Evolutionary conservation across 2,113 vertebrate species (phyloP).

Genomic region (Phocoena phocoena): DNA sequence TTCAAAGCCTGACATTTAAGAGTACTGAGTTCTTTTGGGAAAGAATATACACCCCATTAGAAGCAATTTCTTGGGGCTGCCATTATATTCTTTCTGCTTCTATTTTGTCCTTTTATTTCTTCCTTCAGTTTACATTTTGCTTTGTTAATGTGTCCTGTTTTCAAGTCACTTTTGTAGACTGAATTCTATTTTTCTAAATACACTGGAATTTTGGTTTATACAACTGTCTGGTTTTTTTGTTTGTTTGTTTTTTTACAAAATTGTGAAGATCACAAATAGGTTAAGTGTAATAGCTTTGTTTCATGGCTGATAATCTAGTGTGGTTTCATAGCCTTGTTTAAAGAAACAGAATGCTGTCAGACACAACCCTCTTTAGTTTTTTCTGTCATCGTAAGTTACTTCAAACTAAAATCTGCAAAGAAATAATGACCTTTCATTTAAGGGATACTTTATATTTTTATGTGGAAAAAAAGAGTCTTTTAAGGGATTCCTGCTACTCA

Average conservation of each 20-base stretch:
- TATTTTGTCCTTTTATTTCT: neutral
- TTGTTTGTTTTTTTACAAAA: neutral
- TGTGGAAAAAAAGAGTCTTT: neutral
- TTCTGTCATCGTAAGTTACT: conserved; percentile 26
- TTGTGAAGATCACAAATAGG: neutral
- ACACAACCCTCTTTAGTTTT: neutral
- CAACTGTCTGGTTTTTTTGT: neutral
- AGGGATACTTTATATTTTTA: conserved; percentile 30
- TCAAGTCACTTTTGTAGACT: conserved; percentile 13
- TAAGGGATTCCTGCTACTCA: neutral
- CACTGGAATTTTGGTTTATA: conserved; percentile 25
- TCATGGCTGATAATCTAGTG: neutral
- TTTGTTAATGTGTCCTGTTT: conserved; percentile 30
- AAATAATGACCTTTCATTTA: conserved; percentile 44
- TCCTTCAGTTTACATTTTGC: neutral
- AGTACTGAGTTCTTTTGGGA: conserved; percentile 9
- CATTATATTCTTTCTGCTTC: neutral
- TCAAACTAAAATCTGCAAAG: conserved; percentile 36
- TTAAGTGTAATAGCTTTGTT: conserved; percentile 37
- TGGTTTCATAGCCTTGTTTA: conserved; percentile 7
- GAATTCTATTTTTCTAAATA: neutral
- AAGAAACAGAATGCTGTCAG: conserved; percentile 4
- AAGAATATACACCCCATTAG: neutral
- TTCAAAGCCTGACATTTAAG: neutral
- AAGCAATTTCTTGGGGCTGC: neutral